Evolutionary conservation across 2,888 invertebrate species (phyloP).

Genomic region (Lasioglossum pauxillum): DNA sequence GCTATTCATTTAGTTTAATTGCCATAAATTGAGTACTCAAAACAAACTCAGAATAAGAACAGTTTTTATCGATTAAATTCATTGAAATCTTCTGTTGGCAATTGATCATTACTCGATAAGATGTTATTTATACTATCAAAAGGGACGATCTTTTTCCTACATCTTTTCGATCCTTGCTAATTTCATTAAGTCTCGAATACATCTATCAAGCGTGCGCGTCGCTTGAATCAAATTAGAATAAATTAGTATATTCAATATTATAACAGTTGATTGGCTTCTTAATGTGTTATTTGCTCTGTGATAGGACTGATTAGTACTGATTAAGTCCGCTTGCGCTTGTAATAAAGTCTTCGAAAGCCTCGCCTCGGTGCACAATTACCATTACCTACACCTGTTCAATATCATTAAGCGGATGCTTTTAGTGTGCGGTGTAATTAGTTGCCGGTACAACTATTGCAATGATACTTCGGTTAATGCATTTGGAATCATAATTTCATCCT

Average conservation of each 20-base stretch:
- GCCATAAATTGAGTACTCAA: too few species aligned
- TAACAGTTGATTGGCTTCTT: not conserved
- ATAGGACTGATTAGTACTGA: not conserved
- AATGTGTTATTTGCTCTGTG: not conserved
- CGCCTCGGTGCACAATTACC: not conserved
- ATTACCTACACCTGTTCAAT: not conserved
- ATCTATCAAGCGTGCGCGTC: not conserved
- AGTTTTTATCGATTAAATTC: not conserved
- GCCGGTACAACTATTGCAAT: conserved; percentile 2
- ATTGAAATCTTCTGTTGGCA: not conserved
- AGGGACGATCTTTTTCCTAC: not conserved
- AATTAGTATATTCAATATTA: not conserved
- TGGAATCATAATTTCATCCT: conserved; percentile 6
- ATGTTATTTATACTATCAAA: not conserved
- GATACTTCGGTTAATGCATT: conserved; percentile 7
- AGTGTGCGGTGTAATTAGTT: not conserved
- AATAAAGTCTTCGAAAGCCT: not conserved
- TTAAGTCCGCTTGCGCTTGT: not conserved
- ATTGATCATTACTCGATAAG: too few species aligned
- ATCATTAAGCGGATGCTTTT: conserved; percentile 19
- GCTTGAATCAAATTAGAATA: not conserved
- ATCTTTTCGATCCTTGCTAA: too few species aligned
- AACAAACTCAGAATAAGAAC: too few species aligned
- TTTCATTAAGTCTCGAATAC: not conserved
- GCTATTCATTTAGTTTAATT: too few species aligned